Evolutionary conservation across 2,113 vertebrate species (phyloP).

Genomic region (Takifugu flavidus): DNA sequence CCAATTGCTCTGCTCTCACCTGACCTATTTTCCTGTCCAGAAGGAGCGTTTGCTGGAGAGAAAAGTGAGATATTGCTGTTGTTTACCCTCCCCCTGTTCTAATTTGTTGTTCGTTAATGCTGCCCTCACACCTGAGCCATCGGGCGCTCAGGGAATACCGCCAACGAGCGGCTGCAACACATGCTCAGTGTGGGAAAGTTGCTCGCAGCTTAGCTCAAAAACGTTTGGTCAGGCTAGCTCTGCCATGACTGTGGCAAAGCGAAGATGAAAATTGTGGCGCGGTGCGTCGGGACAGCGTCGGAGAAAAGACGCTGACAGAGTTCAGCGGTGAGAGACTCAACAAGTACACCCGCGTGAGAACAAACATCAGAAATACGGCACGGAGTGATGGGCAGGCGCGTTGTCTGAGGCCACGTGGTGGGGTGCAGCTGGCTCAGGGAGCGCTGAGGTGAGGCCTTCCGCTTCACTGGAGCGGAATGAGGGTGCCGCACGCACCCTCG

Average conservation of each 20-base stretch:
- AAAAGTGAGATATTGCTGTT: slow-evolving; percentile 66
- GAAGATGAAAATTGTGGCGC: slow-evolving; percentile 17
- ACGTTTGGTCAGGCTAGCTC: slow-evolving; percentile 15
- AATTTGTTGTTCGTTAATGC: slow-evolving; percentile 73
- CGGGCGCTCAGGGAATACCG: slow-evolving; percentile 51
- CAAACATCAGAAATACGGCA: slow-evolving; percentile 49
- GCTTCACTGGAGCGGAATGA: slow-evolving; percentile 74
- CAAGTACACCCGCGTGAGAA: slow-evolving; percentile 51
- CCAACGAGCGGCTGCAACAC: slow-evolving; percentile 46
- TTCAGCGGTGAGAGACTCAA: slow-evolving; percentile 52
- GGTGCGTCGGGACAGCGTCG: neutral
- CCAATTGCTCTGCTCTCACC: slow-evolving; percentile 49
- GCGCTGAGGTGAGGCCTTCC: slow-evolving; percentile 78
- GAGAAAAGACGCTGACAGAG: neutral
- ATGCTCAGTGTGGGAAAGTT: slow-evolving; percentile 53
- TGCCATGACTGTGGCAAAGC: slow-evolving; percentile 16
- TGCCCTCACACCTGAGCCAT: slow-evolving; percentile 74
- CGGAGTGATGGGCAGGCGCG: slow-evolving; percentile 64
- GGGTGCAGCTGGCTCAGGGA: slow-evolving; percentile 80
- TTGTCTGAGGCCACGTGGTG: slow-evolving; percentile 72
- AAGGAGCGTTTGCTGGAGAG: slow-evolving; percentile 62
- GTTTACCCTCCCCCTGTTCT: slow-evolving; percentile 62
- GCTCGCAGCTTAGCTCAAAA: slow-evolving; percentile 17
- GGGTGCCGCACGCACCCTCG: slow-evolving; percentile 53
- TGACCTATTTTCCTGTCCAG: slow-evolving; percentile 72